A percentile compares a stretch with the other conserved stretches of the same genome.
These are phyloP conservation scores for Agonopterix alstromeriana DNA, from an alignment of 2,888 invertebrate genomes.

Conservation along the genomic window DNA sequence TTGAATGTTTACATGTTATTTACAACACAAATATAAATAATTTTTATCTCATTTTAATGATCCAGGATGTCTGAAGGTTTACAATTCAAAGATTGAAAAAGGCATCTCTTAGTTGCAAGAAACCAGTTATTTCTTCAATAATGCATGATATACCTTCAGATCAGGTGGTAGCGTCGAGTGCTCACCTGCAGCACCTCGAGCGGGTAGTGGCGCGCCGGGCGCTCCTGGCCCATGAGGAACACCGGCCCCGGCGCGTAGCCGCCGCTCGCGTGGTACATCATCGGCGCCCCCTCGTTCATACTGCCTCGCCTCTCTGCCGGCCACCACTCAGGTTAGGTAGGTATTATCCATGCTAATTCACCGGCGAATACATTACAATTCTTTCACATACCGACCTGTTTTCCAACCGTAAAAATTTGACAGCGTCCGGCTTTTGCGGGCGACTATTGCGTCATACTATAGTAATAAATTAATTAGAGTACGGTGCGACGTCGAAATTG, in stretches of 20 bases:
- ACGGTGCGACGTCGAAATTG: constrained; percentile 48
- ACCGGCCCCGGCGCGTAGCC: constrained; percentile 22
- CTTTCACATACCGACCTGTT: constrained; percentile 47
- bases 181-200: constrained; percentile 43
- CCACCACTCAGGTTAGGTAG: constrained; percentile 4
- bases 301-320: constrained; percentile 31
- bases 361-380: constrained; percentile 6
- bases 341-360: not conserved
- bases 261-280: constrained; percentile 56
- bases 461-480: constrained; percentile 44
- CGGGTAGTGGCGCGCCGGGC: constrained; percentile 46
- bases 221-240: constrained; percentile 22
- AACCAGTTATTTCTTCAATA: too few relatives aligned
- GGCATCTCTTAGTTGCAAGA: too few relatives aligned
- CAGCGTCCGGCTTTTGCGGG: constrained; percentile 24
- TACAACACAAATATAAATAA: too few relatives aligned
- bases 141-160: too few relatives aligned
- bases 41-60: too few relatives aligned
- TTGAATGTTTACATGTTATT: too few relatives aligned
- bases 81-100: too few relatives aligned
- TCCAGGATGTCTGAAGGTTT: too few relatives aligned
- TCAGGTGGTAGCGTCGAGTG: constrained; percentile 21
- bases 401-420: constrained; percentile 36
- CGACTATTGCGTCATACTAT: constrained; percentile 63
- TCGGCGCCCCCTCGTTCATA: constrained; percentile 62